Conservation (phyloP, 2,113 vertebrate species). For the Phyllopteryx taeniolatus region DNA sequence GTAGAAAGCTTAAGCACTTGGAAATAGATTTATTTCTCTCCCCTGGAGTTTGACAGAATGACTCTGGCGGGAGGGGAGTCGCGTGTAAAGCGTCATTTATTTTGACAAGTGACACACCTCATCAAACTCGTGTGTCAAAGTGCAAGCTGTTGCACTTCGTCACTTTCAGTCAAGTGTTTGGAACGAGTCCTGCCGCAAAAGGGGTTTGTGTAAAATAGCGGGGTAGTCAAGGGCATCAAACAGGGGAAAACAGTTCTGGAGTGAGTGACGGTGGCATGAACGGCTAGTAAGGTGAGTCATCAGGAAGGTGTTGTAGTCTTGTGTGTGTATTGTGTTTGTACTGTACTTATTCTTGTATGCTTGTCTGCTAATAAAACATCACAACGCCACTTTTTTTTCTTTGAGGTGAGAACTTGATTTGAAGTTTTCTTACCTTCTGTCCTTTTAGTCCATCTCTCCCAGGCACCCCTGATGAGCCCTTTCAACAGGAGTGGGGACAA, state of each 20-base stretch:
- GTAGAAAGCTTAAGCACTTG: slow-evolving; percentile 20
- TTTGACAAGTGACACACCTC: slow-evolving; percentile 41
- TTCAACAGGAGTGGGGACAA: slow-evolving; percentile 55
- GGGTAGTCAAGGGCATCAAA: slow-evolving; percentile 14
- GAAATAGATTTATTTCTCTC: slow-evolving; percentile 20
- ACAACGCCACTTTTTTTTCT: slow-evolving; percentile 48
- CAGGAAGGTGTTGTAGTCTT: slow-evolving; percentile 24
- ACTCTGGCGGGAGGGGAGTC: slow-evolving; percentile 21
- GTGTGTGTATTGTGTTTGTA: too few relatives aligned
- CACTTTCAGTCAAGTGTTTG: slow-evolving; percentile 24
- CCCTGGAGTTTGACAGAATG: slow-evolving; percentile 30
- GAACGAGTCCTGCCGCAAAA: slow-evolving; percentile 13
- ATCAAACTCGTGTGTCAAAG: slow-evolving; percentile 39
- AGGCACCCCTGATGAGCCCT: slow-evolving; percentile 80
- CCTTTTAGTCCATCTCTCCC: slow-evolving; percentile 89
- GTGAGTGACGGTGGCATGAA: slow-evolving; percentile 36
- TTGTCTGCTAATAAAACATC: slow-evolving; percentile 55
- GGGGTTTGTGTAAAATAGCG: not conserved
- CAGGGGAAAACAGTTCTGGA: slow-evolving; percentile 11
- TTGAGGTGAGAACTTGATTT: slow-evolving; percentile 45
- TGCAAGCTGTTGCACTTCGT: slow-evolving; percentile 18
- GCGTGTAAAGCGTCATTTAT: slow-evolving; percentile 26
- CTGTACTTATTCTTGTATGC: slow-evolving; percentile 11
- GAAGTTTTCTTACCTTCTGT: slow-evolving; percentile 88
- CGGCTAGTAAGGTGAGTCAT: slow-evolving; percentile 23